Evolutionary conservation across 1,140 invertebrate genomes (phyloP).

Genomic region (Dreissena rostriformis): DNA sequence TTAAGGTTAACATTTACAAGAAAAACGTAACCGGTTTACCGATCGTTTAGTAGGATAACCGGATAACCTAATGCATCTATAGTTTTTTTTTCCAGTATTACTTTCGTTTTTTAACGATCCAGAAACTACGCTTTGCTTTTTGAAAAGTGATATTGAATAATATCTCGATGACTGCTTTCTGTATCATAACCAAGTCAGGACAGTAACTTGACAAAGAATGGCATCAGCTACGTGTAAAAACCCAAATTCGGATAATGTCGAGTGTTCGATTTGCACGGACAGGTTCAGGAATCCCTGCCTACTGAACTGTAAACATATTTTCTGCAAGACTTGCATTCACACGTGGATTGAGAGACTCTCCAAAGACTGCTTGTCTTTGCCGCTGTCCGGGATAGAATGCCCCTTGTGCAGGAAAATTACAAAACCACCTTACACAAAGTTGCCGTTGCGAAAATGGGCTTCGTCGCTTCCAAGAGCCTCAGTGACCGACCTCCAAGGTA

Average conservation of each 20-base stretch:
- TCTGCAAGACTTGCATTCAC: constrained; percentile 13
- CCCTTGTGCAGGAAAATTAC: constrained; percentile 25
- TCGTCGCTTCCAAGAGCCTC: background rate
- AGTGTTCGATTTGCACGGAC: constrained; percentile 29
- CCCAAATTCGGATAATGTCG: no score
- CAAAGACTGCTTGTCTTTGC: background rate
- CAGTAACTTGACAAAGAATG: background rate
- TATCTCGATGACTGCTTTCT: background rate
- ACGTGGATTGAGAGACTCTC: background rate
- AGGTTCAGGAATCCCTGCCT: constrained; percentile 1
- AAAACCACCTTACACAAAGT: background rate
- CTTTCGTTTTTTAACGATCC: background rate
- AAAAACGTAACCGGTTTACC: no score
- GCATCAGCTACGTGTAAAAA: no score
- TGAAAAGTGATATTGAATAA: background rate
- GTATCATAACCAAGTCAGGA: background rate
- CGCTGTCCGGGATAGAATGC: constrained; percentile 20
- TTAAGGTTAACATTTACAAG: no score
- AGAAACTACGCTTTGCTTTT: background rate
- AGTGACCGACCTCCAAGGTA: background rate
- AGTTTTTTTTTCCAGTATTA: no score
- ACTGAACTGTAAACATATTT: constrained; percentile 21
- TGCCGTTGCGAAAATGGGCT: background rate
- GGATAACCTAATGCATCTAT: no score
- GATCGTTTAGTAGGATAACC: no score